phyloP scores from a whole-genome alignment of 2,113 vertebrate genomes.

The Cervus canadensis region DNA sequence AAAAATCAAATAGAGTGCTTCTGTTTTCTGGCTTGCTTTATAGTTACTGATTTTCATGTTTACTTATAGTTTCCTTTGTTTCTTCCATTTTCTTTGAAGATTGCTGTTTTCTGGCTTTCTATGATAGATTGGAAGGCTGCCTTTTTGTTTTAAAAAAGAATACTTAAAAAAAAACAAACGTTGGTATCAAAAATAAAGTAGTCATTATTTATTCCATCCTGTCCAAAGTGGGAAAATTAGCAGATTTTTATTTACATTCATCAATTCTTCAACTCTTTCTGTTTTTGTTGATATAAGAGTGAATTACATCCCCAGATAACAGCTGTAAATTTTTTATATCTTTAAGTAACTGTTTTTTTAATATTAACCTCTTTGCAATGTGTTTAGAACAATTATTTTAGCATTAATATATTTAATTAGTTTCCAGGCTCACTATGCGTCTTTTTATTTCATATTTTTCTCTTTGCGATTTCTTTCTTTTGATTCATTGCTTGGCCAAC shows the following conservation, averaged over 20 bases:
- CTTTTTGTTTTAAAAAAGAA: slow-evolving; percentile 11
- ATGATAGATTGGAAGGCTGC: neutral
- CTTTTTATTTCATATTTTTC: neutral
- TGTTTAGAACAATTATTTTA: slow-evolving; percentile 35
- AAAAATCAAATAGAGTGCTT: neutral
- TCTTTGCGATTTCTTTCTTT: slow-evolving; percentile 47
- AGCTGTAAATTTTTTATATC: slow-evolving; percentile 2
- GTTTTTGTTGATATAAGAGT: slow-evolving; percentile 19
- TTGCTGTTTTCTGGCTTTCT: neutral
- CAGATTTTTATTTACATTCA: slow-evolving; percentile 31
- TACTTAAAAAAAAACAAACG: neutral
- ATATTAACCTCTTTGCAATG: slow-evolving; percentile 35
- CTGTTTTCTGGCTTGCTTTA: neutral
- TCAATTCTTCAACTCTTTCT: neutral
- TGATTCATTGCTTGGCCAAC: slow-evolving; percentile 50
- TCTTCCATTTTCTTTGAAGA: neutral
- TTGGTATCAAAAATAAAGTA: neutral
- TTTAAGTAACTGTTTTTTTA: slow-evolving; percentile 39
- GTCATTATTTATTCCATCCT: neutral
- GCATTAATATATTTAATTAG: slow-evolving; percentile 32
- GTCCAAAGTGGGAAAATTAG: neutral
- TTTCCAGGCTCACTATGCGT: neutral
- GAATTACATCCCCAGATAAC: neutral
- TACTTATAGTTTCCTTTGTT: neutral
- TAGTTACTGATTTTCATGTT: slow-evolving; percentile 12